phyloP scores from a whole-genome alignment of 2,797 vertebrate species.

The Loriculus beryllinus region DNA sequence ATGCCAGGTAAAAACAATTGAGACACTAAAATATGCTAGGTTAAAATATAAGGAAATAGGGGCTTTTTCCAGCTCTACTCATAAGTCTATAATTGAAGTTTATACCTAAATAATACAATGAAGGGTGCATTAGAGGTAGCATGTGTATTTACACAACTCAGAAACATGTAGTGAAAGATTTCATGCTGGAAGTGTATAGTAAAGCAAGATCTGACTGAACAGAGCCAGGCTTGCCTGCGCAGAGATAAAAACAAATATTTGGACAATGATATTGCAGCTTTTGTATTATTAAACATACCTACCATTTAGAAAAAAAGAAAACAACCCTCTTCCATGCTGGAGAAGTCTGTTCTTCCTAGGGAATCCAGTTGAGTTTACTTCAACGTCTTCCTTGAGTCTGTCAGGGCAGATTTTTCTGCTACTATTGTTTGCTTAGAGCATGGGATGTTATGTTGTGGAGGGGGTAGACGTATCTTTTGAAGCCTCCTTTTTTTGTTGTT shows the following conservation, averaged over 20 bases:
- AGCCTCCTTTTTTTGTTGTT: neutral
- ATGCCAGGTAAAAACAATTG: neutral
- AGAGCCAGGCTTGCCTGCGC: constrained; percentile 2
- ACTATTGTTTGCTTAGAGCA: neutral
- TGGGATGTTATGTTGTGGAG: neutral
- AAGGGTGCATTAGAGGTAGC: neutral
- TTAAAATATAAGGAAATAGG: neutral
- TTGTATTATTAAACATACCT: constrained; percentile 45
- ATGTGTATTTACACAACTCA: neutral
- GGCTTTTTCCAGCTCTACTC: neutral
- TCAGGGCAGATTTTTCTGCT: constrained; percentile 28
- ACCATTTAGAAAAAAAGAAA: neutral
- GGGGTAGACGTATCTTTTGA: neutral
- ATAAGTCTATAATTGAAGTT: neutral
- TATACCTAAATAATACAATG: neutral
- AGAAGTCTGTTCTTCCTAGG: constrained; percentile 7
- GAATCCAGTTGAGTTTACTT: constrained; percentile 17
- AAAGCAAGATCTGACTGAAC: constrained; percentile 10
- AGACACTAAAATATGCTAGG: neutral
- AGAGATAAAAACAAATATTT: constrained; percentile 54
- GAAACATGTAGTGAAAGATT: neutral
- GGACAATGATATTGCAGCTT: neutral
- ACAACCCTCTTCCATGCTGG: neutral
- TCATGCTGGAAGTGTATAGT: neutral
- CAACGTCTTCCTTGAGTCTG: constrained; percentile 3